Conservation (phyloP, 2,888 invertebrate genomes). For the Oasisia sp. region DNA sequence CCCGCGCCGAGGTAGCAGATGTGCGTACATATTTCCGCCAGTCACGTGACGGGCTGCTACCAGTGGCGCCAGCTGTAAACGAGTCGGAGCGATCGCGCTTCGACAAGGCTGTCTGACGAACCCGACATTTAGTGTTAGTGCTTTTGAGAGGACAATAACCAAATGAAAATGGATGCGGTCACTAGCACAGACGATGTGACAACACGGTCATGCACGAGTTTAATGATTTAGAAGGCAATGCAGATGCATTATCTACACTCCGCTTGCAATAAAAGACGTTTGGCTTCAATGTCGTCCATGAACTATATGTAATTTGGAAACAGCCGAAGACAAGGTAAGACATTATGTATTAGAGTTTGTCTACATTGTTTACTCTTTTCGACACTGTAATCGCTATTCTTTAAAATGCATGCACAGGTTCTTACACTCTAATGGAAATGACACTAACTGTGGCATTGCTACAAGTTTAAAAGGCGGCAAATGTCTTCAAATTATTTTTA, state of each 20-base stretch:
- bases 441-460: not conserved
- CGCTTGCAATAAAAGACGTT: not conserved
- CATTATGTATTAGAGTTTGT: not conserved
- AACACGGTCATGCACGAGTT: not conserved
- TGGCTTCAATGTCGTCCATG: not conserved
- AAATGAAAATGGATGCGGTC: not conserved
- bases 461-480: not conserved
- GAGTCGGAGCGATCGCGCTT: not conserved
- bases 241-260: not conserved
- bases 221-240: not conserved
- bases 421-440: not conserved
- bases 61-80: conserved; percentile 5
- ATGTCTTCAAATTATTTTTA: not conserved
- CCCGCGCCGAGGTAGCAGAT: not conserved
- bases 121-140: not conserved
- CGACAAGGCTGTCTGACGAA: not conserved
- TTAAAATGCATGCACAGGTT: not conserved
- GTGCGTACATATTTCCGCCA: not conserved
- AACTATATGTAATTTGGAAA: not conserved
- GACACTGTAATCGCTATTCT: not conserved
- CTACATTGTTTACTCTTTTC: not conserved
- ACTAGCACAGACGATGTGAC: not conserved
- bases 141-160: not conserved
- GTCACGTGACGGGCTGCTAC: not conserved
- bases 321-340: not conserved